Conservation (phyloP, 2,888 invertebrate genomes). For the Mythimna vitellina region DNA sequence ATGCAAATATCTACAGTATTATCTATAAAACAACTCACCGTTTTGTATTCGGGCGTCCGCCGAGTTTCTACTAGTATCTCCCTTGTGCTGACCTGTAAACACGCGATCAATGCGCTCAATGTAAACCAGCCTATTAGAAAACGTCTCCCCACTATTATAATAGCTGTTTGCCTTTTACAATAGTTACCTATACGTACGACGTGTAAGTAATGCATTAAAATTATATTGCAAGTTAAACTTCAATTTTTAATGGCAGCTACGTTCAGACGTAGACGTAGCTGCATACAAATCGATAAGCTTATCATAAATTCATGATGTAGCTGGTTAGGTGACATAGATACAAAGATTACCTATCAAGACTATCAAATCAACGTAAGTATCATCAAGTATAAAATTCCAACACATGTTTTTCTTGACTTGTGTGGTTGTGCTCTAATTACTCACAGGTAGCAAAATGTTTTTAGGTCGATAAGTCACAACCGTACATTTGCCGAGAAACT, state of each 20-base stretch:
- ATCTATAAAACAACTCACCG: constrained; percentile 82
- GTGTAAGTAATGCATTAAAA: constrained; percentile 42
- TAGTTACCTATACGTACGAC: constrained; percentile 50
- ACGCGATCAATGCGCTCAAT: constrained; percentile 87
- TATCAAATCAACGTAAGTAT: constrained; percentile 24
- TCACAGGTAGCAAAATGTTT: constrained; percentile 69
- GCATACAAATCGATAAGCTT: constrained; percentile 62
- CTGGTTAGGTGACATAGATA: constrained; percentile 53
- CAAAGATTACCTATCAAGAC: constrained; percentile 37
- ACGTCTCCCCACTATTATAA: constrained; percentile 75
- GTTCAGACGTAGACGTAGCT: constrained; percentile 50
- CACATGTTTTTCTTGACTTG: constrained; percentile 47
- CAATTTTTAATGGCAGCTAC: constrained; percentile 44
- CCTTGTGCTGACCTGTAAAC: constrained; percentile 89
- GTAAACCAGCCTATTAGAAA: constrained; percentile 80
- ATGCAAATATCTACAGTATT: constrained; percentile 61
- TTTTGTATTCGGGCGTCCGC: constrained; percentile 86
- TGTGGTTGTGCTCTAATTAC: constrained; percentile 64
- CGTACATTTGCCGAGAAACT: constrained; percentile 79
- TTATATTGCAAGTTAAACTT: constrained; percentile 54
- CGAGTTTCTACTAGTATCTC: constrained; percentile 88
- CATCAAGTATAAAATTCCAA: constrained; percentile 29
- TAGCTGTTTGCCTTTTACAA: constrained; percentile 69
- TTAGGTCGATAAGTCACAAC: constrained; percentile 81
- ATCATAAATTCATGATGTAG: constrained; percentile 56